Evolutionary conservation across 2,797 vertebrate genomes (phyloP).

Genomic region (Coregonus sp.): DNA sequence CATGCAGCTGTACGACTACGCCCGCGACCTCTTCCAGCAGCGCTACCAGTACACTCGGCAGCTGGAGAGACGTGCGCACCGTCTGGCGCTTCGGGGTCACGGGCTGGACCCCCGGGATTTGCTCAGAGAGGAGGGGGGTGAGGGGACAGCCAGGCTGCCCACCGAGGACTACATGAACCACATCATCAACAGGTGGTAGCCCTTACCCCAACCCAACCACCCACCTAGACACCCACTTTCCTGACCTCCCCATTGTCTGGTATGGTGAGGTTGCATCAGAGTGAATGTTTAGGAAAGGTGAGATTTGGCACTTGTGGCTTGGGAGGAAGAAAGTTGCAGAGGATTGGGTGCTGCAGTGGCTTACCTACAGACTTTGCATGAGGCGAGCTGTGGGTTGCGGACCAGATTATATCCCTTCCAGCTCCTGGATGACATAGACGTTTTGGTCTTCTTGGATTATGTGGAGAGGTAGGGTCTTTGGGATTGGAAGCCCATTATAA

Average conservation of each 20-base stretch:
- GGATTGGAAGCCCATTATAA: background rate
- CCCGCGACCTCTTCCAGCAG: conserved; percentile 96
- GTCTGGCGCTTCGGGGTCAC: conserved; percentile 72
- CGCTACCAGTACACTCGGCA: conserved; percentile 95
- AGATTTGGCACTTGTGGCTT: background rate
- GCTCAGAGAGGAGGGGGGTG: conserved; percentile 57
- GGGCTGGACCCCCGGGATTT: conserved; percentile 71
- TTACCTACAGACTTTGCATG: background rate
- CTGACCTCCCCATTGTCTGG: background rate
- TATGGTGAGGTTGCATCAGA: background rate
- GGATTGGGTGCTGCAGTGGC: background rate
- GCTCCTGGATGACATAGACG: background rate
- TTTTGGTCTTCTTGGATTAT: background rate
- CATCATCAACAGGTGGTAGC: conserved; percentile 99
- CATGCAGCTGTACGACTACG: conserved; percentile 98
- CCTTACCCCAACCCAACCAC: background rate
- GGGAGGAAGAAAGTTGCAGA: background rate
- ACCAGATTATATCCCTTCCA: background rate
- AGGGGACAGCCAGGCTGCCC: conserved; percentile 82
- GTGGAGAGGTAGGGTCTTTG: background rate
- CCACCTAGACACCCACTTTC: background rate
- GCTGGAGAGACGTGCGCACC: conserved; percentile 91
- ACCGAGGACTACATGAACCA: conserved; percentile 99
- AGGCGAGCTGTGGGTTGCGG: background rate
- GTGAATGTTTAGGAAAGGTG: background rate